A percentile compares a stretch with the other conserved stretches of the same genome.
These are phyloP conservation scores for Morpho helenor DNA, from an alignment of 2,888 invertebrate genomes.

Conservation along the genomic window DNA sequence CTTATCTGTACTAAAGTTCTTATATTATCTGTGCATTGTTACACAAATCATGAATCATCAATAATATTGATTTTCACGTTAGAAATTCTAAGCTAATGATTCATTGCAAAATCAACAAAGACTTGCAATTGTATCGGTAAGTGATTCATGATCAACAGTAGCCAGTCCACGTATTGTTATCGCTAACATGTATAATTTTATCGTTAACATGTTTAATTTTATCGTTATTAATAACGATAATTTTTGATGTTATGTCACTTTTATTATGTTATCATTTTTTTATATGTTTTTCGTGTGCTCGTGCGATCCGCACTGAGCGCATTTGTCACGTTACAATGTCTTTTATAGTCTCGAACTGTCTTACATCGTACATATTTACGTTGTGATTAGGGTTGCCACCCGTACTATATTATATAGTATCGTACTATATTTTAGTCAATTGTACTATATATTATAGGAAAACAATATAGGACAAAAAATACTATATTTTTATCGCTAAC, in stretches of 20 bases:
- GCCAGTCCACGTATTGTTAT: constrained; percentile 2
- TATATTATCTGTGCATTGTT: constrained; percentile 26
- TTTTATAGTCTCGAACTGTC: constrained; percentile 56
- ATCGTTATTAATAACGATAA: neutral
- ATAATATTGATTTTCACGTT: constrained; percentile 8
- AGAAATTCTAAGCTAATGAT: constrained; percentile 8
- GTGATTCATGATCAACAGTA: constrained; percentile 7
- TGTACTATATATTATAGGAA: too few species aligned
- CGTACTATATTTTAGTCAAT: too few species aligned
- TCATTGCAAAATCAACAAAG: constrained; percentile 7
- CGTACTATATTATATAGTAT: too few species aligned
- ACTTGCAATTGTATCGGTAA: neutral
- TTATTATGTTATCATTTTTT: neutral
- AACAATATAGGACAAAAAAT: too few species aligned
- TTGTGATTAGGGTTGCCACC: constrained; percentile 3
- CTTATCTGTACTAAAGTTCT: constrained; percentile 27
- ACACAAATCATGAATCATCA: constrained; percentile 7
- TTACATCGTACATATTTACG: constrained; percentile 30
- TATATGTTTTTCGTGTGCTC: constrained; percentile 58
- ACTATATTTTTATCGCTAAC: too few species aligned
- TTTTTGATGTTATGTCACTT: constrained; percentile 4
- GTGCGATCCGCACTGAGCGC: constrained; percentile 73
- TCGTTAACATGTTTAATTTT: neutral
- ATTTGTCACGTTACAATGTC: constrained; percentile 24
- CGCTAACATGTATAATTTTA: neutral